phyloP scores from a whole-genome alignment of 2,113 vertebrate species.

The Brachypodius melanocephalos region DNA sequence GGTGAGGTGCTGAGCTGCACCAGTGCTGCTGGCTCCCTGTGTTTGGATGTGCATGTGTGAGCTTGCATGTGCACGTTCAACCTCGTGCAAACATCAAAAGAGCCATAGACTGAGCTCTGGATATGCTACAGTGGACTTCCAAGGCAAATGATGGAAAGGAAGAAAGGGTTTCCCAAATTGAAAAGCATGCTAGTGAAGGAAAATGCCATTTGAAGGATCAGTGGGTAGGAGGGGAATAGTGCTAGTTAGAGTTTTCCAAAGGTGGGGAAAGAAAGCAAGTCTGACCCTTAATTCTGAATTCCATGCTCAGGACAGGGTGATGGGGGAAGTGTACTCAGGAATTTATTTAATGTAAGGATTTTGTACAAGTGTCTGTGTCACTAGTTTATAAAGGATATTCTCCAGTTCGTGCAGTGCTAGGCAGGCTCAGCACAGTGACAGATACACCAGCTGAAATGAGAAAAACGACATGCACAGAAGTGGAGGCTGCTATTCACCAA shows the following conservation, averaged over 20 bases:
- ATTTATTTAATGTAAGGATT: not conserved
- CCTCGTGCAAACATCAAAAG: not conserved
- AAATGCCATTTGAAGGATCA: not conserved
- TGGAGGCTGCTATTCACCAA: not conserved
- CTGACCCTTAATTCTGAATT: conserved; percentile 7
- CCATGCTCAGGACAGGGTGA: not conserved
- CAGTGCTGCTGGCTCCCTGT: not conserved
- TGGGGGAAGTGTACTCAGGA: not conserved
- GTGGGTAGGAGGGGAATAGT: not conserved
- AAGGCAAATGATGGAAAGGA: not conserved
- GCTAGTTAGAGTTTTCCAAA: not conserved
- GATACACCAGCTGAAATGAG: not conserved
- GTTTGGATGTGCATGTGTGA: not conserved
- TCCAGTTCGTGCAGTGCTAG: not conserved
- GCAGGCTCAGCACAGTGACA: not conserved
- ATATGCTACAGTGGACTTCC: not conserved
- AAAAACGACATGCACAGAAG: not conserved
- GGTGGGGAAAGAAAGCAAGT: not conserved
- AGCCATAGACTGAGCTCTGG: not conserved
- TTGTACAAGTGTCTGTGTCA: not conserved
- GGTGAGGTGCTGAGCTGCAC: not conserved
- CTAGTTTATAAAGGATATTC: not conserved
- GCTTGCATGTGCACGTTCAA: not conserved
- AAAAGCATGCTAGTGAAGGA: not conserved
- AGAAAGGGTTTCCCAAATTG: not conserved